Evolutionary conservation across 1,140 invertebrate genomes (phyloP), one percentile per base, ranked within the genome.

Genomic region (Pectinophora gossypiella): DNA sequence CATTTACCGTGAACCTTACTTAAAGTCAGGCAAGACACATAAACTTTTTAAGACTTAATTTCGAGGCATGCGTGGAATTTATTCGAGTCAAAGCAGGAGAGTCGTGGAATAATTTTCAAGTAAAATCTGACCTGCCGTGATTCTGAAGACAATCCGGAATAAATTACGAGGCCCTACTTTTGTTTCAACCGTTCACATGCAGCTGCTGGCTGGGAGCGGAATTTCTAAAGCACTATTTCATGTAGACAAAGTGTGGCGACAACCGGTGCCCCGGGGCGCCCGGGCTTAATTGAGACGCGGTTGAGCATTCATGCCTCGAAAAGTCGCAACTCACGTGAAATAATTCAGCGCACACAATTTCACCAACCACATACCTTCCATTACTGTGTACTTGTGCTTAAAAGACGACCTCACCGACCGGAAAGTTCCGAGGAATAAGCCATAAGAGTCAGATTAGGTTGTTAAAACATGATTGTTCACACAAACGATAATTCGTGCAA

Each of bases 381-480:
- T 40, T 40, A 40, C 12, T 40, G n/a, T 40, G 12, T 13, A 40
- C 36, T 40, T 6, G 35, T 49, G 52, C 48, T 56, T 43, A 50
- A 62, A 54, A 49, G 50, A 51, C 36, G 56, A 61, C 51, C 42
- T 42, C 48, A 45, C 44, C 15, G 12, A 48, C 42, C 51, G 59
- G 55, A 57, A 21, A 47, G 65, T 61, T 69, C 44, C 59, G 53
- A 48, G 56, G 54, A 69, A 66, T 72, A 69, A 64, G 48, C 59
- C 54, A 54, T 43, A 51, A 52, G 54, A 69, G 54, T 67, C 64
- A 51, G 67, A 72, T 74, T 66, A 73, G 58, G 51, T 52, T 72
- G 69, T 75, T 75, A 64, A 75, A 79, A 68, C 67, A 60, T 23
- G 22, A 48, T 54, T 74, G 68, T 76, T 68, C 66, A 70, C 57